Evolutionary conservation across 2,797 vertebrate genomes (phyloP).

Genomic region (Galago senegalensis): DNA sequence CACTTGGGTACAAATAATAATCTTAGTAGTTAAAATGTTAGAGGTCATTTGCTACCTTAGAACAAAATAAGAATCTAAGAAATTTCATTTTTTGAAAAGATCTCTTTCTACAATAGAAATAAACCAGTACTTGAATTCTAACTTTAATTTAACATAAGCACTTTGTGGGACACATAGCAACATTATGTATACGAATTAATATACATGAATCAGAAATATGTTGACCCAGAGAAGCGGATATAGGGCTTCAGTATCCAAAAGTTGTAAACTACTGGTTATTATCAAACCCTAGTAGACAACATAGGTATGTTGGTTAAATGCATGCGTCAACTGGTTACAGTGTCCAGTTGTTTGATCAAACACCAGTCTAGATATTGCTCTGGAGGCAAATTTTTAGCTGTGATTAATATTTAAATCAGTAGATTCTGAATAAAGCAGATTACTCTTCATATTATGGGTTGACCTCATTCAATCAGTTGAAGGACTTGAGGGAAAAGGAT

Average conservation of each 20-base stretch:
- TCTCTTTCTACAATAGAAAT: neutral
- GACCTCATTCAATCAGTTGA: neutral
- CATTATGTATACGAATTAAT: neutral
- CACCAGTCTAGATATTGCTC: neutral
- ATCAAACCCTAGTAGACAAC: neutral
- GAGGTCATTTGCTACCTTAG: neutral
- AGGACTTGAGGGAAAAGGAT: neutral
- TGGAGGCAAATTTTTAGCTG: neutral
- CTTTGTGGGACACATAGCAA: neutral
- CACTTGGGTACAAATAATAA: neutral
- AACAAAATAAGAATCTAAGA: neutral
- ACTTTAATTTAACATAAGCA: conserved; percentile 24
- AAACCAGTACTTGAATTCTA: neutral
- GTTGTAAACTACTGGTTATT: neutral
- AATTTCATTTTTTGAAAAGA: neutral
- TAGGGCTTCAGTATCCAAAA: neutral
- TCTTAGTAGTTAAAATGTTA: neutral
- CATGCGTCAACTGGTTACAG: neutral
- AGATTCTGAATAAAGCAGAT: conserved; percentile 19
- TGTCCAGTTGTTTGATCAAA: neutral
- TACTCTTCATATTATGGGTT: neutral
- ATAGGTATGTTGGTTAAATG: neutral
- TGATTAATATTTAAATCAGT: conserved; percentile 52
- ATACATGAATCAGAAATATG: neutral
- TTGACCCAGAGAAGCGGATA: neutral